phyloP scores from a whole-genome alignment of 2,888 invertebrate genomes.

The Hoplodrina ambigua region DNA sequence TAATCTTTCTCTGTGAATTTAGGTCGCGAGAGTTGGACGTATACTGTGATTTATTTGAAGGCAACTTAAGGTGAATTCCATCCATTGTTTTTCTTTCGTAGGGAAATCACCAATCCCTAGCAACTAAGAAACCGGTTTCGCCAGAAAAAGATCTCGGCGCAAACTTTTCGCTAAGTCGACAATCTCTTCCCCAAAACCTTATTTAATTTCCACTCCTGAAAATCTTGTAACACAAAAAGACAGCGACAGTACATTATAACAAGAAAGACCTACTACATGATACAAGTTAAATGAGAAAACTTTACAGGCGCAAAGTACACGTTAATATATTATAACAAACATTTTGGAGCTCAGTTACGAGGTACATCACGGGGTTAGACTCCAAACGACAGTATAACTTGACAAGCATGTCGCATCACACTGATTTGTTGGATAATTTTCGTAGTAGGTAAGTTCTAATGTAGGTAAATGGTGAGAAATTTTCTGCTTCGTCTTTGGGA shows the following conservation, averaged over 20 bases:
- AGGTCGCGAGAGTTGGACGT: too few species aligned
- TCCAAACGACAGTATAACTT: constrained; percentile 23
- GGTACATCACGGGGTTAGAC: constrained; percentile 9
- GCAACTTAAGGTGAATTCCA: too few species aligned
- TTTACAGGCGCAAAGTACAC: constrained; percentile 34
- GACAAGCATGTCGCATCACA: background rate
- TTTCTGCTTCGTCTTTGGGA: background rate
- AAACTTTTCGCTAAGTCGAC: too few species aligned
- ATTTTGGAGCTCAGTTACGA: constrained; percentile 38
- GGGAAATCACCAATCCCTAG: too few species aligned
- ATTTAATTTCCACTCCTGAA: constrained; percentile 11
- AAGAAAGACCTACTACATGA: constrained; percentile 19
- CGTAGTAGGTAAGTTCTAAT: background rate
- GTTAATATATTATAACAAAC: constrained; percentile 38
- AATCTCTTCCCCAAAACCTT: background rate
- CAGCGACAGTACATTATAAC: constrained; percentile 24
- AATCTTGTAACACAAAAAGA: constrained; percentile 18
- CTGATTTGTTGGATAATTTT: constrained; percentile 35
- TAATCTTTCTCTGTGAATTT: too few species aligned
- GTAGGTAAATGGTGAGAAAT: background rate
- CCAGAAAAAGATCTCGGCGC: too few species aligned
- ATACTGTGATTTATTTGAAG: too few species aligned
- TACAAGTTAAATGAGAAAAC: constrained; percentile 57
- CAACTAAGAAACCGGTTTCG: too few species aligned
- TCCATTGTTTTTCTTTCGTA: too few species aligned